Percentiles rank a stretch among this genome's conserved stretches.
Conservation (phyloP, 2,888 invertebrate genomes). For the Polymixis flavicincta region DNA sequence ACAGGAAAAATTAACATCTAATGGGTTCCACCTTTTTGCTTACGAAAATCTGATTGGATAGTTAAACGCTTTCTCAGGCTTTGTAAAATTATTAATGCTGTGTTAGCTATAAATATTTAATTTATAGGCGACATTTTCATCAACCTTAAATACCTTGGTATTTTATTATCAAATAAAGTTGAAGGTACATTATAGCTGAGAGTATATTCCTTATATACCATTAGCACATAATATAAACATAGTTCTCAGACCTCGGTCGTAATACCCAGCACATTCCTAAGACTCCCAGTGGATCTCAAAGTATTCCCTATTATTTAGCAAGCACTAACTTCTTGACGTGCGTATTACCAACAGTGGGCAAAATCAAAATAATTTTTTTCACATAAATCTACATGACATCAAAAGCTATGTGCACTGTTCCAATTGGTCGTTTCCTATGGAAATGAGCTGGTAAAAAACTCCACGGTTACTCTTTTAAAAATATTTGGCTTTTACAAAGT, state of each 20-base stretch:
- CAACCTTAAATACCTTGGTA: conserved; percentile 29
- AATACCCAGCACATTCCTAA: conserved; percentile 29
- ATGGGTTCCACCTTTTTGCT: conserved; percentile 61
- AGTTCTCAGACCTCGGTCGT: conserved; percentile 23
- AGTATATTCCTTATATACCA: conserved; percentile 41
- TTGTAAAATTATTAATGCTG: conserved; percentile 55
- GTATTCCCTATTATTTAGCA: neutral
- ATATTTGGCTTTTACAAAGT: no score
- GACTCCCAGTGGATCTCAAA: neutral
- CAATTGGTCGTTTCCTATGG: no score
- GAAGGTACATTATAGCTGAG: neutral
- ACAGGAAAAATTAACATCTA: conserved; percentile 56
- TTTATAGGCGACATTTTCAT: conserved; percentile 54
- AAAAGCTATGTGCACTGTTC: no score
- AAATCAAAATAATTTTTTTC: no score
- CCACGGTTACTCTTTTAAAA: no score
- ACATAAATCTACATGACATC: no score
- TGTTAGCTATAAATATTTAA: conserved; percentile 54
- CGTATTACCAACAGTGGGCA: neutral
- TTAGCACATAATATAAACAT: conserved; percentile 26
- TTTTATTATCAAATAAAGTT: conserved; percentile 62
- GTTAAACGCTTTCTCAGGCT: conserved; percentile 58
- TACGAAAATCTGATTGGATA: conserved; percentile 59
- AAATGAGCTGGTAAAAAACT: no score
- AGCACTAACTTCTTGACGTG: no score